Evolutionary conservation across 2,888 invertebrate species (phyloP).

Genomic region (Idaea straminata): DNA sequence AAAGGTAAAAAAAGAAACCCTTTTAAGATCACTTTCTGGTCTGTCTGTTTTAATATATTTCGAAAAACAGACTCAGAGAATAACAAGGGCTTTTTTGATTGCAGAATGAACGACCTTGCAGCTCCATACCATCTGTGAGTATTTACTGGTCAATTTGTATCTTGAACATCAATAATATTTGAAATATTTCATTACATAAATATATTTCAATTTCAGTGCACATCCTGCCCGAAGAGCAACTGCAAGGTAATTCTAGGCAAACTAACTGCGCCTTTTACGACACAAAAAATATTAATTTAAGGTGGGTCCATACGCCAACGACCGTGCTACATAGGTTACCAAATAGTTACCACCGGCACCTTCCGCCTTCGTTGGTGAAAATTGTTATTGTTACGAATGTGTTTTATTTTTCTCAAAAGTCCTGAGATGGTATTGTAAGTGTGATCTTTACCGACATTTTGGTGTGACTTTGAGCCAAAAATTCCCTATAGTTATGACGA

Average conservation of each 20-base stretch:
- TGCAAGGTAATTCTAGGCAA: slow-evolving; percentile 37
- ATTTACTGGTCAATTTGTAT: not conserved
- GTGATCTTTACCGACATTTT: too few species aligned
- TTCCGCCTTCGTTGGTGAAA: too few species aligned
- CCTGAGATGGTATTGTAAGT: too few species aligned
- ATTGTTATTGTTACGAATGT: too few species aligned
- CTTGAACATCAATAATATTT: not conserved
- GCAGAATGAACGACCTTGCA: slow-evolving; percentile 27
- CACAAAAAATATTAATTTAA: slow-evolving; percentile 2
- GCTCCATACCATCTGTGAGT: slow-evolving; percentile 25
- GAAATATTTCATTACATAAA: not conserved
- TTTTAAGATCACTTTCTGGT: too few species aligned
- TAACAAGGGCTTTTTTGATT: slow-evolving; percentile 11
- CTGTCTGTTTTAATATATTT: too few species aligned
- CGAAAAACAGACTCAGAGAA: not conserved
- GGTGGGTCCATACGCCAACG: not conserved
- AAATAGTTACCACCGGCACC: too few species aligned
- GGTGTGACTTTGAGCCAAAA: too few species aligned
- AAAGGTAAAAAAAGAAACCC: too few species aligned
- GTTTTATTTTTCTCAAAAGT: too few species aligned
- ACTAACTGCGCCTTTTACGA: not conserved
- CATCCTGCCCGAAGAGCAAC: slow-evolving; percentile 33
- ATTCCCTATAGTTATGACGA: too few species aligned
- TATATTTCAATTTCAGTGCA: slow-evolving; percentile 31
- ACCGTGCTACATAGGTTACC: too few species aligned